Percentiles rank a stretch among this genome's conserved stretches.
phyloP scores from a whole-genome alignment of 2,888 invertebrate genomes.

The Cotesia congregata region DNA sequence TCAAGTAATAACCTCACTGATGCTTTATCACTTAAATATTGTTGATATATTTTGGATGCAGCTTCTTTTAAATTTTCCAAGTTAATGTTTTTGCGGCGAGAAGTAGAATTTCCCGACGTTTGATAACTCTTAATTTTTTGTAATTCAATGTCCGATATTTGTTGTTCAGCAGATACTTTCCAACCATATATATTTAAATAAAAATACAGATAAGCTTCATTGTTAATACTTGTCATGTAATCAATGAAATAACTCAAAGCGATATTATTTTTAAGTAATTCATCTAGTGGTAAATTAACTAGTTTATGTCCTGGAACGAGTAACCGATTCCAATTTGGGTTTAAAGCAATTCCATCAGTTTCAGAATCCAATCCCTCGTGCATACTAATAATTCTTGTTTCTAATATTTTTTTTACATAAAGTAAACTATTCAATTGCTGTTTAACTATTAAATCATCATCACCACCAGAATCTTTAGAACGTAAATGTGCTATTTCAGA shows the following conservation, averaged over 20 bases:
- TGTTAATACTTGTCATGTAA: constrained; percentile 79
- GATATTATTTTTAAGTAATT: constrained; percentile 82
- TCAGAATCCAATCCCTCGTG: constrained; percentile 72
- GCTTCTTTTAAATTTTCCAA: constrained; percentile 75
- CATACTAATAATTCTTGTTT: constrained; percentile 74
- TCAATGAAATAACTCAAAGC: constrained; percentile 85
- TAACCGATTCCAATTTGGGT: constrained; percentile 69
- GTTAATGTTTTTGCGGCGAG: constrained; percentile 60
- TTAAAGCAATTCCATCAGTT: constrained; percentile 63
- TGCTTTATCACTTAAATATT: constrained; percentile 82
- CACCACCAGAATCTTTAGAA: constrained; percentile 88
- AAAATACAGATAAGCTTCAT: constrained; percentile 82
- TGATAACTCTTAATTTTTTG: constrained; percentile 69
- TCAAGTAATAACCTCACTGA: constrained; percentile 77
- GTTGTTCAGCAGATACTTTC: constrained; percentile 81
- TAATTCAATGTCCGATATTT: constrained; percentile 74
- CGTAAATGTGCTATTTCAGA: constrained; percentile 86
- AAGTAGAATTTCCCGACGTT: constrained; percentile 40
- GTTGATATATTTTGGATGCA: constrained; percentile 81
- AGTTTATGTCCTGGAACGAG: constrained; percentile 71
- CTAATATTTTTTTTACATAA: constrained; percentile 84
- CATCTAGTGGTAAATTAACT: constrained; percentile 78
- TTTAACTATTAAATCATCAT: constrained; percentile 85
- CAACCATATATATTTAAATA: constrained; percentile 81
- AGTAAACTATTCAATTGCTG: constrained; percentile 88